Percentiles rank a stretch among this genome's conserved stretches.
These are phyloP conservation scores for Chitala chitala DNA, from an alignment of 2,113 vertebrate species.

Conservation along the genomic window DNA sequence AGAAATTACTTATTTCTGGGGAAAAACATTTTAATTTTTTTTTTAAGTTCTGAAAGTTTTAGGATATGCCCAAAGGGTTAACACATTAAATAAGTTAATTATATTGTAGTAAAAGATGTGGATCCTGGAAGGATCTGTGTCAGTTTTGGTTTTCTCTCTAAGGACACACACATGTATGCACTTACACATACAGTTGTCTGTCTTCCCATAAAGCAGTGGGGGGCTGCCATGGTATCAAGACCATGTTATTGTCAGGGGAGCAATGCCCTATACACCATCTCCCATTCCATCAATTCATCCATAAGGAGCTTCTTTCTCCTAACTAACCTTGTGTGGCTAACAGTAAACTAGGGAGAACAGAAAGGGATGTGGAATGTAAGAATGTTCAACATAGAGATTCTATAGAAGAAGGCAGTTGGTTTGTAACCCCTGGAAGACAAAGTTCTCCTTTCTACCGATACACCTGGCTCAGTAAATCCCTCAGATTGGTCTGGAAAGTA, in stretches of 20 bases:
- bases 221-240: conserved; percentile 33
- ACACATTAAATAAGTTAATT: conserved; percentile 65
- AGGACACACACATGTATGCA: conserved; percentile 35
- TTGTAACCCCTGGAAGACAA: no score
- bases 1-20: no score
- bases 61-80: conserved; percentile 67
- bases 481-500: no score
- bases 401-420: no score
- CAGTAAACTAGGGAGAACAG: no score
- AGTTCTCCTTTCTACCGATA: no score
- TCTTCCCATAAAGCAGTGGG: conserved; percentile 11
- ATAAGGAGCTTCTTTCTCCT: conserved; percentile 25
- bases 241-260: conserved; percentile 55
- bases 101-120: conserved; percentile 58
- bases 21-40: background rate
- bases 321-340: conserved; percentile 15
- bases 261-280: conserved; percentile 35
- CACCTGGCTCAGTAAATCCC: no score
- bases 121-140: conserved; percentile 59
- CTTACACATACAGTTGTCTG: background rate
- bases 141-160: conserved; percentile 53
- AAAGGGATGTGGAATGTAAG: no score
- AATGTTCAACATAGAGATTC: no score
- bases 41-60: conserved; percentile 44
- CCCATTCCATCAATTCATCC: conserved; percentile 45